Evolutionary conservation across 2,797 vertebrate genomes (phyloP).

Genomic region (Harpagifer antarcticus): DNA sequence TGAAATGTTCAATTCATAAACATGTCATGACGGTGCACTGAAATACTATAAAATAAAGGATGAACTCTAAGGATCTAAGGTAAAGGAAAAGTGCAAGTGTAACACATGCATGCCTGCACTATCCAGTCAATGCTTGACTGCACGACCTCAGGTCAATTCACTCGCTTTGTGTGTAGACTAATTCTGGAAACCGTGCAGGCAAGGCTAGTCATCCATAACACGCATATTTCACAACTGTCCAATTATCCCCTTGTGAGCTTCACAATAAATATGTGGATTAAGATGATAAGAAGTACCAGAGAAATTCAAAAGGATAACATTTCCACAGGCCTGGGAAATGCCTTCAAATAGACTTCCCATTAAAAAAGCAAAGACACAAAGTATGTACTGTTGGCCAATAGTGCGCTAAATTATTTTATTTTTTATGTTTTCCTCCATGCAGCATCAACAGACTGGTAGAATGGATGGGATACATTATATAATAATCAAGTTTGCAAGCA

Average conservation of each 20-base stretch:
- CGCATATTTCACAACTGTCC: conserved; percentile 4
- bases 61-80: not conserved
- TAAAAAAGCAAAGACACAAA: not conserved
- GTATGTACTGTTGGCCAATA: not conserved
- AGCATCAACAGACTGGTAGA: not conserved
- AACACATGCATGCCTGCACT: conserved; percentile 46
- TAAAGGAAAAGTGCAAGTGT: not conserved
- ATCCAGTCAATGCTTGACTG: conserved; percentile 44
- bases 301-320: conserved; percentile 2
- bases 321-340: conserved; percentile 1
- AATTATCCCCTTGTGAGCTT: not conserved
- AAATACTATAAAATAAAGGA: not conserved
- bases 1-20: not conserved
- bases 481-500: not conserved
- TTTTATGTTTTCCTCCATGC: not conserved
- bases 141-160: conserved; percentile 44
- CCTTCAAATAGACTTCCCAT: not conserved
- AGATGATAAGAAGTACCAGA: not conserved
- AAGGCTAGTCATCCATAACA: conserved; percentile 12
- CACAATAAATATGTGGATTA: not conserved
- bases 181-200: conserved; percentile 28
- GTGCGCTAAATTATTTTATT: not conserved
- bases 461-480: not conserved
- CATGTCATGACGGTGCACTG: not conserved
- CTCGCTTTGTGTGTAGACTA: conserved; percentile 49